phyloP scores from a whole-genome alignment of 2,888 invertebrate genomes.

The Orgyia antiqua region DNA sequence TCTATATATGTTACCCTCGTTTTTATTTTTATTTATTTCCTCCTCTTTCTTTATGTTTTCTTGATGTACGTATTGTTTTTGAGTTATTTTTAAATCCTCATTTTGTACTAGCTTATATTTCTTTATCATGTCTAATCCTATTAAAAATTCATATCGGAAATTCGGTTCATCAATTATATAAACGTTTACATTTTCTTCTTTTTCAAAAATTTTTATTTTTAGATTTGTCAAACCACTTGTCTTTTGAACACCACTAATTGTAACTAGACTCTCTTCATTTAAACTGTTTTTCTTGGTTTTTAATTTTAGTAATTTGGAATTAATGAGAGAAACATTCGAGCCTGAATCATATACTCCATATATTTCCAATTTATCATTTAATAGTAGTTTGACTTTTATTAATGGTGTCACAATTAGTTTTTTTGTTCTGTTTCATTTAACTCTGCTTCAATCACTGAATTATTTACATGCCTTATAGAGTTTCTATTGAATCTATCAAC shows the following conservation, averaged over 20 bases:
- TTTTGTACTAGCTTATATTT: conserved; percentile 3
- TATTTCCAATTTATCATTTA: conserved; percentile 4
- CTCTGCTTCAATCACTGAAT: conserved; percentile 2
- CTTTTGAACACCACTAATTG: conserved; percentile 7
- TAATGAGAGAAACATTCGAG: conserved; percentile 9
- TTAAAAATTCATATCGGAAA: conserved; percentile 11
- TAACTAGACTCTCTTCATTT: conserved; percentile 5
- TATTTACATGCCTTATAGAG: conserved; percentile 5
- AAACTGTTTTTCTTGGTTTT: not conserved
- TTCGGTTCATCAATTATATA: conserved; percentile 5
- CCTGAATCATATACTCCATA: conserved; percentile 12
- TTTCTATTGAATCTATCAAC: conserved; percentile 13
- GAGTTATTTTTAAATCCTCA: not conserved
- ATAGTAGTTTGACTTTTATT: conserved; percentile 8
- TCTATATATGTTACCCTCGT: not conserved
- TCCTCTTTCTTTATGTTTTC: not conserved
- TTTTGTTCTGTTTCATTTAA: conserved; percentile 6
- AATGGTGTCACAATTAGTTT: conserved; percentile 22
- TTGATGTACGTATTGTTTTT: not conserved
- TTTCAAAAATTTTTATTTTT: conserved; percentile 2
- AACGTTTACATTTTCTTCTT: conserved; percentile 4
- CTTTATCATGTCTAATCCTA: conserved; percentile 12
- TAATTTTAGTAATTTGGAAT: conserved; percentile 8
- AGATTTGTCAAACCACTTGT: conserved; percentile 2
- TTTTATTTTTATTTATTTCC: not conserved